A percentile compares a stretch with the other conserved stretches of the same genome.
These are phyloP conservation scores for Ornithoptera priamus DNA, from an alignment of 2,888 invertebrate genomes.

Conservation along the genomic window DNA sequence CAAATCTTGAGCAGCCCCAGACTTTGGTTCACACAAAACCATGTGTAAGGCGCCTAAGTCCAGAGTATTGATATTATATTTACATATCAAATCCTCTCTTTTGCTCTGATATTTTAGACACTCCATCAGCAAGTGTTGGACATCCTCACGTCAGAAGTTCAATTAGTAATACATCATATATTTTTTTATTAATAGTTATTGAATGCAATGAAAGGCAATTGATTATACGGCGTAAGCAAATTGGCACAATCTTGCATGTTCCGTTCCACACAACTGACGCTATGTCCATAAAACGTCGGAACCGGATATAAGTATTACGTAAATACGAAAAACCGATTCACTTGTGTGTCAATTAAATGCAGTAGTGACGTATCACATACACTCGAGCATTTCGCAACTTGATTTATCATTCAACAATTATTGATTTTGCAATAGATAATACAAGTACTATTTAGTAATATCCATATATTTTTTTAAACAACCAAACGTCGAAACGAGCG, in stretches of 20 bases:
- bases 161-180: no score
- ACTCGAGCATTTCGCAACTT: slow-evolving; percentile 12
- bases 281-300: slow-evolving; percentile 29
- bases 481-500: no score
- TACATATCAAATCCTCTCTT: no score
- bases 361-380: slow-evolving; percentile 19
- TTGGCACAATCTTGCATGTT: slow-evolving; percentile 21
- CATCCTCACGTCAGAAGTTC: no score
- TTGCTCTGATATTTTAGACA: no score
- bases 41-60: no score
- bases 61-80: no score
- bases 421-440: neutral
- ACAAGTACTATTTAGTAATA: neutral
- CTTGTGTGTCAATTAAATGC: slow-evolving; percentile 30
- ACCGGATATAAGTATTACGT: slow-evolving; percentile 32
- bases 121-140: no score
- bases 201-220: neutral
- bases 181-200: neutral
- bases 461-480: neutral
- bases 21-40: no score
- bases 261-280: slow-evolving; percentile 17
- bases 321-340: slow-evolving; percentile 23
- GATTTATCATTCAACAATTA: slow-evolving; percentile 12
- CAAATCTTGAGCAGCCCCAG: no score
- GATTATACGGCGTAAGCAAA: slow-evolving; percentile 8